These are phyloP conservation scores for Heliopora coerulea DNA, from an alignment of 92 coral and sea anemone genomes.

Conservation along the genomic window DNA sequence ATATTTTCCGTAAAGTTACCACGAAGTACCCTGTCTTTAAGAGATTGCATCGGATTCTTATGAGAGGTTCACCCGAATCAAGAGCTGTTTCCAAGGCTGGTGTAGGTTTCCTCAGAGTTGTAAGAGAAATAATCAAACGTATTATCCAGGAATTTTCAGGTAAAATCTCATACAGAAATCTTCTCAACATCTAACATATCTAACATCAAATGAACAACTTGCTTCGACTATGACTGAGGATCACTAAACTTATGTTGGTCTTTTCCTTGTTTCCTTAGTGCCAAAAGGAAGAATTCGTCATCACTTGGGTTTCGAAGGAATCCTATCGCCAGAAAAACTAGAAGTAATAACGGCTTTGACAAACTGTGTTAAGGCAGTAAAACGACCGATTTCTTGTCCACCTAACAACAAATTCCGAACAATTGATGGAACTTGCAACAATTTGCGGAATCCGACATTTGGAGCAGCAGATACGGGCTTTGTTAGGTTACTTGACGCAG, in stretches of 20 bases:
- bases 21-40: neutral
- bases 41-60: conserved; percentile 1
- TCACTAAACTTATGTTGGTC: too few relatives aligned
- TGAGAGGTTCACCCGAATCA: neutral
- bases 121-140: neutral
- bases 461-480: conserved; percentile 4
- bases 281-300: neutral
- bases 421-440: conserved; percentile 32
- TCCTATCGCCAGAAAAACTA: neutral
- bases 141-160: neutral
- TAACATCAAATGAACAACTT: too few relatives aligned
- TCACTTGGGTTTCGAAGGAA: neutral
- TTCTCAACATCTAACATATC: too few relatives aligned
- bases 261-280: too few relatives aligned
- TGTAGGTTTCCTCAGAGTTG: neutral
- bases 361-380: neutral
- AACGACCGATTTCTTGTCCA: neutral
- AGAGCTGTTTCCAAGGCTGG: neutral
- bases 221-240: too few relatives aligned
- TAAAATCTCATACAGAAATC: neutral
- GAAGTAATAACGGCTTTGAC: neutral
- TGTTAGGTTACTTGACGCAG: neutral
- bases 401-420: conserved; percentile 24
- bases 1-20: neutral
- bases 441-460: conserved; percentile 11